Base-by-base conservation (phyloP, 1,140 invertebrate genomes). In the Zophobas morio region DNA sequence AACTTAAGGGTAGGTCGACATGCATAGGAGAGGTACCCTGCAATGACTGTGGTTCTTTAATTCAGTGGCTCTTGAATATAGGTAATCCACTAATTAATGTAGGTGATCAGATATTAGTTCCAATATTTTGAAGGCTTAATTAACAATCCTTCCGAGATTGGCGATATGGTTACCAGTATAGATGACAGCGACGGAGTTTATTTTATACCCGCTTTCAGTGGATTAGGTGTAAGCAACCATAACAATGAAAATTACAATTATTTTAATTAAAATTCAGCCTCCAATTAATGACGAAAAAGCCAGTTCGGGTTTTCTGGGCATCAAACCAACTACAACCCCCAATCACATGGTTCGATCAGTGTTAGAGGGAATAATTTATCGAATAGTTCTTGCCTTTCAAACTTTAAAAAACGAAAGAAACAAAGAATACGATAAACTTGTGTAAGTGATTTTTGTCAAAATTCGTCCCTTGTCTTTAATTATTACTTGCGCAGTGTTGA, bases 201-300 rank as follows among this genome's bases (percentile, higher is more conserved):
- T 84, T 99, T 98, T 86, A 90, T 99, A 80, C 96, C 96, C 1
- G 95, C 96, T 0, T 98, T 98, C 82, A 94, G 93, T 87, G 96
- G 96, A 32, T 86, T 98, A 74, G 95, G 96, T 85, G 95, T 96
- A 87, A 88, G 85, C 80, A 36, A 2, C 6, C 66, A 2, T 36
- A 8, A 63, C 33, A 35, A 42, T 4, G 70, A 42, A 74, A 79
- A 80, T 85, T 6, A 34, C 37, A 51, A 35, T 39, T 42, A n/a
- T 53, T 36, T 51, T 51, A 2, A 20, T 51, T 20, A 51, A 4
- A 72, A 33, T 84, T 72, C 84, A 97, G 94, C 94, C 95, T 0
- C 96, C 96, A 0, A 91, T 97, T 74, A 96, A 96, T 86, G 95
- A 98, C 87, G 91, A 92, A 75, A 89, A 89, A 20, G 96, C 96